Percentiles rank a stretch among this genome's conserved stretches.
Evolutionary conservation across 2,113 vertebrate genomes (phyloP).

Genomic region (Amazona guildingii): DNA sequence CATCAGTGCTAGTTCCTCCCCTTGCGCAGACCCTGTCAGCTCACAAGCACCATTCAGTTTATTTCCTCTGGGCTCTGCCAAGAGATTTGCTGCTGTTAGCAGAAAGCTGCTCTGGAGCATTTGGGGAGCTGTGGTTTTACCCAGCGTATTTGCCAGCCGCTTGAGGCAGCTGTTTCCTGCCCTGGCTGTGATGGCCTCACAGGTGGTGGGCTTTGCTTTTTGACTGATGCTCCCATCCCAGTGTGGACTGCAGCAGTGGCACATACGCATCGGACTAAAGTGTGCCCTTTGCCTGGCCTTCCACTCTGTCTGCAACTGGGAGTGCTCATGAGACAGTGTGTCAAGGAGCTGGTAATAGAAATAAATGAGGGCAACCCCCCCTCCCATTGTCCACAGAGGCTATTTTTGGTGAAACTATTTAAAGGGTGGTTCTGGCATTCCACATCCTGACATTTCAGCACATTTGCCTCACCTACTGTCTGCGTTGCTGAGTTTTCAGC

Average conservation of each 20-base stretch:
- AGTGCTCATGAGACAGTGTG: not conserved
- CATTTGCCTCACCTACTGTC: conserved; percentile 69
- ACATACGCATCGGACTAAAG: rapidly evolving
- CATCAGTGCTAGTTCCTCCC: not conserved
- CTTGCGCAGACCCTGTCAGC: not conserved
- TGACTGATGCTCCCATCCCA: not conserved
- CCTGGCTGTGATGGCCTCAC: not conserved
- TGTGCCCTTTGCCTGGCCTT: not conserved
- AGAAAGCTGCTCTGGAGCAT: not conserved
- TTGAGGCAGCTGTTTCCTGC: not conserved
- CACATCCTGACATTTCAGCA: conserved; percentile 75
- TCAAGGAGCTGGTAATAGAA: conserved; percentile 58
- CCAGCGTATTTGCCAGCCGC: not conserved
- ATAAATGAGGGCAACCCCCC: conserved; percentile 36
- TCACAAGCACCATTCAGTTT: not conserved
- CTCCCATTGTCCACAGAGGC: conserved; percentile 18
- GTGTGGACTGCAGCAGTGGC: not conserved
- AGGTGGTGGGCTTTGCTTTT: not conserved
- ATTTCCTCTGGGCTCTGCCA: not conserved
- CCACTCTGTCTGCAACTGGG: not conserved
- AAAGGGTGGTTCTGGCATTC: conserved; percentile 64
- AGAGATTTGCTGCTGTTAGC: conserved; percentile 21
- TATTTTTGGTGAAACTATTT: conserved; percentile 75
- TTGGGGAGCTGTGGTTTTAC: not conserved
- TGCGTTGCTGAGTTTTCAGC: conserved; percentile 70